Evolutionary conservation across 2,113 vertebrate species (phyloP).

Genomic region (Synodontis membranacea): DNA sequence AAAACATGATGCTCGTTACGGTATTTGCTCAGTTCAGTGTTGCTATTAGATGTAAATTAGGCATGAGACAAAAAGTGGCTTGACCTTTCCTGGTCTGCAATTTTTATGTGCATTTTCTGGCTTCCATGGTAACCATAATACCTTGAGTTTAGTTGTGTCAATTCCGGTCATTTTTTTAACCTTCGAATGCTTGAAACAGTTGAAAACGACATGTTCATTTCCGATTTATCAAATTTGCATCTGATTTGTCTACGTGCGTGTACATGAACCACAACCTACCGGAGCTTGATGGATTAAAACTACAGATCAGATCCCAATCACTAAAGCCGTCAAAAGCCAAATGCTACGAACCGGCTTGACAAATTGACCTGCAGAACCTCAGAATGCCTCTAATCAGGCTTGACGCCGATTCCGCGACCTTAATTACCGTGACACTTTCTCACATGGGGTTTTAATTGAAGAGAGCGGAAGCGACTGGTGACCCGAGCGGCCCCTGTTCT

Average conservation of each 20-base stretch:
- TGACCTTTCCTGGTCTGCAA: background rate
- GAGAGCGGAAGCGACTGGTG: background rate
- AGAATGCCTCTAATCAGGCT: conserved; percentile 12
- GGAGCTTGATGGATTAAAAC: background rate
- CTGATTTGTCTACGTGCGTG: background rate
- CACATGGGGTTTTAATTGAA: conserved; percentile 7
- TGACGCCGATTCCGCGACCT: background rate
- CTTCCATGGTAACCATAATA: background rate
- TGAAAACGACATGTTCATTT: background rate
- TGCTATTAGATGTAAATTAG: background rate
- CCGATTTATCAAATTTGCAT: background rate
- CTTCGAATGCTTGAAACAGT: background rate
- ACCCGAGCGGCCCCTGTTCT: background rate
- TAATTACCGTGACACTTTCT: conserved; percentile 28
- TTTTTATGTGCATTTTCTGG: background rate
- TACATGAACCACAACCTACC: background rate
- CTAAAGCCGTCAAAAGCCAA: background rate
- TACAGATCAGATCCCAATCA: background rate
- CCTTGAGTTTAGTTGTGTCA: background rate
- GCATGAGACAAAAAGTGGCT: background rate
- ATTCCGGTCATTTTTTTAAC: background rate
- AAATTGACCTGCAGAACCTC: conserved; percentile 1
- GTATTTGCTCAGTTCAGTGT: background rate
- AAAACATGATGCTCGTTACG: background rate
- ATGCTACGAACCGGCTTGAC: background rate